Evolutionary conservation across 2,888 invertebrate genomes (phyloP), one percentile per base, ranked within the genome.

Genomic region (Empis stercorea): DNA sequence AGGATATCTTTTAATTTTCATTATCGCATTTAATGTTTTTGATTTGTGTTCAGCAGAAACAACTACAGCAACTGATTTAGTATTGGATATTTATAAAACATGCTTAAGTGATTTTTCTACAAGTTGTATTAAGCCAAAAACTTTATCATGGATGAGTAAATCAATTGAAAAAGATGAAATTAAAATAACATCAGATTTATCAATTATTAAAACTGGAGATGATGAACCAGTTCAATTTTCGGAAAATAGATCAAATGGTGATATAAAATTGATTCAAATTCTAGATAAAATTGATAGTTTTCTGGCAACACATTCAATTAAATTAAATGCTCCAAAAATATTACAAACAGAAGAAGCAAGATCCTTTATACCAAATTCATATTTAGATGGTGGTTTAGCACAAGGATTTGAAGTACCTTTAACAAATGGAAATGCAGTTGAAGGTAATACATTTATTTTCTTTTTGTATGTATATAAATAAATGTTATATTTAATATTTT

Each of bases 81-180:
- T 78, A 15, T 71, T 71, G 52, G 81, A 80, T 59, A 78, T 83
- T 67, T 84, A 82, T 63, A 68, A 73, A 45, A 74, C 76, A 63
- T 84, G 84, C 59, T 62, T 84, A 43, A 78, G 78, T 62, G 77
- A 80, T 58, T 78, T 81, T 59, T 81, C 81, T 38, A 72, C 80
- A 52, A 75, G 76, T 59, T 88, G 88, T 69, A 80, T 84, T 46
- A 81, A 83, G 59, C 87, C 87, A 10, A 84, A 84, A 66, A 77
- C 87, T 41, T 65, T 87, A 60, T 75, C 79, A 54, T 87, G 86
- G 80, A 74, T 86, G 56, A 80, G 79, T 55, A 72, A 75, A 50
- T 81, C 80, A 4, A 68, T 76, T 16, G 73, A 77, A 56, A 75
- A 82, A 57, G 80, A 83, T 48, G 78, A 79, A 61, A 81, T 87